phyloP scores from a whole-genome alignment of 2,888 invertebrate species.

The Drosophila mercatorum region DNA sequence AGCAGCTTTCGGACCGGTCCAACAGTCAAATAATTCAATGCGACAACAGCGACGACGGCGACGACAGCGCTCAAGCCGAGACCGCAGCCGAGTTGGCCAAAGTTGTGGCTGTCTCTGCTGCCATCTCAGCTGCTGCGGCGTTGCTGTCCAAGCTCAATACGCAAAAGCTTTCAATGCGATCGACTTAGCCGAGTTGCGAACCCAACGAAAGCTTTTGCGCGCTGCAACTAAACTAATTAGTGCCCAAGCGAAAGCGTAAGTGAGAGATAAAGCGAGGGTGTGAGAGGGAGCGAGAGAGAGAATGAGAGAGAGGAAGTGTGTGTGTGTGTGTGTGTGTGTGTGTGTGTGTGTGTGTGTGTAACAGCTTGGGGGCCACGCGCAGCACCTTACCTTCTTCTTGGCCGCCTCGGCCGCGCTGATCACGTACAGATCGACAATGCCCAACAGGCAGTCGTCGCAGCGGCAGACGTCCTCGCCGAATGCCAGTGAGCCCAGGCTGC shows the following conservation, averaged over 20 bases:
- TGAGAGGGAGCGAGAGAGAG: no score
- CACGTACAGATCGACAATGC: slow-evolving; percentile 91
- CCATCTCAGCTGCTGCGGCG: background rate
- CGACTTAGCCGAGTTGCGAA: slow-evolving; percentile 45
- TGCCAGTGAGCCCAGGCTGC: slow-evolving; percentile 89
- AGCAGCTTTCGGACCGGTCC: slow-evolving; percentile 76
- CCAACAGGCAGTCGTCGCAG: slow-evolving; percentile 93
- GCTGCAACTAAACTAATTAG: slow-evolving; percentile 26
- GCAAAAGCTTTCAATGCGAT: slow-evolving; percentile 48
- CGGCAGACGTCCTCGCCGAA: slow-evolving; percentile 89
- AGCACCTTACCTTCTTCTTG: slow-evolving; percentile 89
- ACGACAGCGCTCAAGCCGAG: slow-evolving; percentile 18
- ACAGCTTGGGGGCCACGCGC: slow-evolving; percentile 85
- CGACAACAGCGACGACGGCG: slow-evolving; percentile 34
- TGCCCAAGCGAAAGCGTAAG: background rate
- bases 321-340: background rate
- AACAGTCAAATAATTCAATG: slow-evolving; percentile 63
- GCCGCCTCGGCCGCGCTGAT: slow-evolving; percentile 86
- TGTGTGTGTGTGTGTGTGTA: background rate
- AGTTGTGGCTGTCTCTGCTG: slow-evolving; percentile 29
- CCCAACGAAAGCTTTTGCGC: slow-evolving; percentile 45
- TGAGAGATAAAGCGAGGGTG: no score
- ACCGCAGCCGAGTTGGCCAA: slow-evolving; percentile 41
- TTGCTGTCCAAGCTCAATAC: slow-evolving; percentile 7
- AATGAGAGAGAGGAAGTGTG: no score